phyloP scores from a whole-genome alignment of 2,888 invertebrate genomes.

The Lapara coniferarum region DNA sequence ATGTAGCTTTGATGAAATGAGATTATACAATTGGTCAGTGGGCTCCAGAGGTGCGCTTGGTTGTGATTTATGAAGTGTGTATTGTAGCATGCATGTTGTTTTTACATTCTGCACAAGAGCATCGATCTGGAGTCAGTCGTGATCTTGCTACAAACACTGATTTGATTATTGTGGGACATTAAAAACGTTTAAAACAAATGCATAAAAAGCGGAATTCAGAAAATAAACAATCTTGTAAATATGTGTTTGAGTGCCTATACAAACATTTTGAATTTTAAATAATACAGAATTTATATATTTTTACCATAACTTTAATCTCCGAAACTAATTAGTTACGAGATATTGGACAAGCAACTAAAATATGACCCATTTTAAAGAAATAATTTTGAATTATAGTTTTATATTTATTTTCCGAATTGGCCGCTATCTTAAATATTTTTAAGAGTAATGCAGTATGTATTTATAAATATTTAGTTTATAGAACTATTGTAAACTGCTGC shows the following conservation, averaged over 20 bases:
- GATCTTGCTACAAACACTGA: constrained; percentile 25
- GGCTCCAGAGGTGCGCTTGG: constrained; percentile 50
- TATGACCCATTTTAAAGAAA: neutral
- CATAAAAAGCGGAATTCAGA: constrained; percentile 14
- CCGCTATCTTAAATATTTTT: constrained; percentile 28
- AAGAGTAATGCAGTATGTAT: constrained; percentile 24
- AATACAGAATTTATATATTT: neutral
- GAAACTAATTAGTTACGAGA: neutral
- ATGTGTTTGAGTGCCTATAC: constrained; percentile 21
- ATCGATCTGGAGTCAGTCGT: constrained; percentile 29
- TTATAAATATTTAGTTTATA: constrained; percentile 25
- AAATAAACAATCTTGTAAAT: constrained; percentile 9
- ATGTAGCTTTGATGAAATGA: constrained; percentile 61
- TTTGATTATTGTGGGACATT: constrained; percentile 14
- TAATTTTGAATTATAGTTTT: constrained; percentile 1
- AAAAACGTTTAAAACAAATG: constrained; percentile 16
- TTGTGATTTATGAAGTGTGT: constrained; percentile 55
- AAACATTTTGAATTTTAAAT: constrained; percentile 1
- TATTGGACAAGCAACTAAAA: neutral
- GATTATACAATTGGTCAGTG: constrained; percentile 60
- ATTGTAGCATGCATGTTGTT: constrained; percentile 27
- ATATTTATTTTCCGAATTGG: constrained; percentile 26
- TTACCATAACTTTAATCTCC: neutral
- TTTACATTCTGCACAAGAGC: constrained; percentile 32
- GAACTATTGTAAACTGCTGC: constrained; percentile 27